phyloP scores from a whole-genome alignment of 2,797 vertebrate species.

The Todus mexicanus region DNA sequence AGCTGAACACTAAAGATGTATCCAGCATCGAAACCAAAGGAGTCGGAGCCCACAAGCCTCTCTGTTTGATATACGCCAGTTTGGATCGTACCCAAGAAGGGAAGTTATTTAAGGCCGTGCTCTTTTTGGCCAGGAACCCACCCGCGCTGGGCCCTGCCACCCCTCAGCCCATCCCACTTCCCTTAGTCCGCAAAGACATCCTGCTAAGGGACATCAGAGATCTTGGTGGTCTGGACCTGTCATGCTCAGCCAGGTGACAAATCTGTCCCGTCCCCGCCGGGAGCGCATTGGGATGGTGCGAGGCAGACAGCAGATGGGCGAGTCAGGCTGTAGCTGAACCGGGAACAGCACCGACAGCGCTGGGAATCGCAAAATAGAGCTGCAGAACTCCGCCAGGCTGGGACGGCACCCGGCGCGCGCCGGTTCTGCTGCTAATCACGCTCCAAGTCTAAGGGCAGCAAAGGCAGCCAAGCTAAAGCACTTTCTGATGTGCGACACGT shows the following conservation, averaged over 20 bases:
- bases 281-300: neutral
- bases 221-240: neutral
- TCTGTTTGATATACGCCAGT: neutral
- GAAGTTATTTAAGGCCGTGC: neutral
- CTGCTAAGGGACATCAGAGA: neutral
- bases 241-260: neutral
- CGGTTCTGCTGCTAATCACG: neutral
- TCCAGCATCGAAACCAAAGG: neutral
- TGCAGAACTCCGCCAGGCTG: neutral
- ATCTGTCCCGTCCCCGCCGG: neutral
- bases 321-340: neutral
- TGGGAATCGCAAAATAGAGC: neutral
- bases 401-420: neutral
- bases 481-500: neutral
- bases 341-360: neutral
- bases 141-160: neutral
- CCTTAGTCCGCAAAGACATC: neutral
- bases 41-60: neutral
- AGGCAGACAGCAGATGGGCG: constrained; percentile 10
- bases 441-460: neutral
- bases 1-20: neutral
- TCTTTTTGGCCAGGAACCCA: neutral
- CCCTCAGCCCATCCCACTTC: neutral
- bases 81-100: neutral
- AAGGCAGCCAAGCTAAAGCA: neutral